Conservation (phyloP, 2,113 vertebrate species). For the Bubo blakistoni region DNA sequence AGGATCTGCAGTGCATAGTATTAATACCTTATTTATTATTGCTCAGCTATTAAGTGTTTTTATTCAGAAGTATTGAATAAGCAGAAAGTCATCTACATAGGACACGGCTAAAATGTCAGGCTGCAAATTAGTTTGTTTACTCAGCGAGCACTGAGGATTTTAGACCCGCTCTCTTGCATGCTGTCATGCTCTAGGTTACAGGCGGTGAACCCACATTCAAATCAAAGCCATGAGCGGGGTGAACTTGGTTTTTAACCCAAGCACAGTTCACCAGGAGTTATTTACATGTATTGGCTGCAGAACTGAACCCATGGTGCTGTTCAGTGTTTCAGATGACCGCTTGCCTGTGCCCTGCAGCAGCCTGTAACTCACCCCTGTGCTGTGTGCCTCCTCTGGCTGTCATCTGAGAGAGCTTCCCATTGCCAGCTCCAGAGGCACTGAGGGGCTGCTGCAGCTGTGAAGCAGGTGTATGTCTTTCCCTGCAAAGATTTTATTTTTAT, state of each 20-base stretch:
- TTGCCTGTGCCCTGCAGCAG: not conserved
- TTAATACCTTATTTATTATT: constrained; percentile 37
- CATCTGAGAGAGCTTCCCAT: not conserved
- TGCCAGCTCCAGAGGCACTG: not conserved
- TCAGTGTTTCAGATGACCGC: not conserved
- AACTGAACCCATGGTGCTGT: not conserved
- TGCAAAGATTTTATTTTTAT: not conserved
- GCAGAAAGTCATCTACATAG: constrained; percentile 18
- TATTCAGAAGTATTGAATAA: constrained; percentile 41
- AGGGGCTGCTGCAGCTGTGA: not conserved
- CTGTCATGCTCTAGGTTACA: not conserved
- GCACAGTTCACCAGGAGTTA: constrained; percentile 7
- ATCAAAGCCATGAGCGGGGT: not conserved
- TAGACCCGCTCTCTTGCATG: not conserved
- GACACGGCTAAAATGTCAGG: constrained; percentile 32
- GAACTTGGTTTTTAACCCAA: not conserved
- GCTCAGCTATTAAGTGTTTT: constrained; percentile 5
- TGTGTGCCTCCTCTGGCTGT: accelerated
- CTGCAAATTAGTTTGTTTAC: constrained; percentile 46
- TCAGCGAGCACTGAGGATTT: not conserved
- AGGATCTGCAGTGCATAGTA: not conserved
- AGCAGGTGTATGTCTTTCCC: accelerated
- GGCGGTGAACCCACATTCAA: not conserved
- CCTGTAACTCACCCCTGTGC: not conserved
- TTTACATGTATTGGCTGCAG: not conserved